phyloP scores from a whole-genome alignment of 2,113 vertebrate species.

The Dipodomys stephensi region DNA sequence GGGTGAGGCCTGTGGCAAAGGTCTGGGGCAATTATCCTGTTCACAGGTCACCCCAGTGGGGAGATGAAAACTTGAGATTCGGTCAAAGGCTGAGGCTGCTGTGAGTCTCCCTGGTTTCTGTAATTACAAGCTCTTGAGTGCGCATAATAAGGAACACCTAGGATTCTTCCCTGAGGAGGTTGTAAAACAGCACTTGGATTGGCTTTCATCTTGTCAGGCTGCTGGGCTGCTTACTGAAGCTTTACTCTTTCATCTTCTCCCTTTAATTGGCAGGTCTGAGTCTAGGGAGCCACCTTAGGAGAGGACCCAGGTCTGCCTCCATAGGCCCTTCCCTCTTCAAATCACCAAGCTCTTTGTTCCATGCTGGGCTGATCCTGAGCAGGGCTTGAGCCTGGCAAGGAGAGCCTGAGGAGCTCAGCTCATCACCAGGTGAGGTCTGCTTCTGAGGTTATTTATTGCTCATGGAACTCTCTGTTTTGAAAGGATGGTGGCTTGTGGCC shows the following conservation, averaged over 20 bases:
- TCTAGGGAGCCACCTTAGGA: not conserved
- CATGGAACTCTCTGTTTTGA: not conserved
- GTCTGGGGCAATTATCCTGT: not conserved
- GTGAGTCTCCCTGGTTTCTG: constrained; percentile 26
- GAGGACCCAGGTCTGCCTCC: not conserved
- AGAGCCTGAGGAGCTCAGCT: not conserved
- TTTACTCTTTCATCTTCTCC: constrained; percentile 63
- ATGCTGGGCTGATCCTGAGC: not conserved
- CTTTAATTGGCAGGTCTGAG: constrained; percentile 71
- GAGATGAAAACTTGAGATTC: not conserved
- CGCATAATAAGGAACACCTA: constrained; percentile 16
- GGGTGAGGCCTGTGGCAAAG: not conserved
- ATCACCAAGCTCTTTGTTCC: not conserved
- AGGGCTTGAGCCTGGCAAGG: not conserved
- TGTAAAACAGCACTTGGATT: not conserved
- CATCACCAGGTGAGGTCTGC: not conserved
- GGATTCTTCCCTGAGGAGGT: not conserved
- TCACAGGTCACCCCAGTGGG: not conserved
- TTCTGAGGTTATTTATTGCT: not conserved
- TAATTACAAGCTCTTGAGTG: constrained; percentile 51
- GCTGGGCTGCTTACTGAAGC: constrained; percentile 30
- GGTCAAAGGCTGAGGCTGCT: not conserved
- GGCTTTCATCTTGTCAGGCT: constrained; percentile 65
- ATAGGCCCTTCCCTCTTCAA: not conserved
- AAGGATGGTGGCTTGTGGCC: too few species aligned